Conservation (phyloP, 2,113 vertebrate species). For the Scomber scombrus region DNA sequence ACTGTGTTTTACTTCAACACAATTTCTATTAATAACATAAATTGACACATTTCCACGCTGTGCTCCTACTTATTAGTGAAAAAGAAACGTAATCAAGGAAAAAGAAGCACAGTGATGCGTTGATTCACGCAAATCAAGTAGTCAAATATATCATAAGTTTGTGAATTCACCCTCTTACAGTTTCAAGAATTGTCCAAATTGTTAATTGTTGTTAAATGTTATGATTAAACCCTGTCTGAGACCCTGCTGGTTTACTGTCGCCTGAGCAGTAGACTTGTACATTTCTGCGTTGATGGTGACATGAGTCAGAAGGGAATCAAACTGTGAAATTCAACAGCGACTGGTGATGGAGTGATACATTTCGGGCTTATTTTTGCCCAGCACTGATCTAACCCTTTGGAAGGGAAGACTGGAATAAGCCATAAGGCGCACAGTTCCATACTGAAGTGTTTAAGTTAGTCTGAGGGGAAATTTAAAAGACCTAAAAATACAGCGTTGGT, state of each 20-base stretch:
- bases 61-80: conserved; percentile 1
- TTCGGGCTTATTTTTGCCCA: conserved; percentile 25
- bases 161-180: neutral
- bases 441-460: conserved; percentile 81
- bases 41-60: conserved; percentile 14
- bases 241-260: conserved; percentile 16
- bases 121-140: conserved; percentile 28
- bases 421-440: conserved; percentile 72
- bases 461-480: conserved; percentile 84
- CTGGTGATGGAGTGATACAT: conserved; percentile 71
- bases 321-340: conserved; percentile 58
- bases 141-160: conserved; percentile 27
- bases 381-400: conserved; percentile 61
- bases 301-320: conserved; percentile 50
- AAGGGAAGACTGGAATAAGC: conserved; percentile 59
- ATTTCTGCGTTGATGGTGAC: conserved; percentile 56
- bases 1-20: neutral
- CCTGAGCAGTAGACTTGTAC: neutral
- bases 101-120: neutral
- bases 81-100: neutral
- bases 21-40: neutral
- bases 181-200: conserved; percentile 2
- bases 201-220: conserved; percentile 6
- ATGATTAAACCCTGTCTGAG: conserved; percentile 18
- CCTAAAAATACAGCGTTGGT: conserved; percentile 92